Evolutionary conservation across 2,888 invertebrate species (phyloP), one percentile per base, ranked within the genome.

Genomic region (Antitype chi): DNA sequence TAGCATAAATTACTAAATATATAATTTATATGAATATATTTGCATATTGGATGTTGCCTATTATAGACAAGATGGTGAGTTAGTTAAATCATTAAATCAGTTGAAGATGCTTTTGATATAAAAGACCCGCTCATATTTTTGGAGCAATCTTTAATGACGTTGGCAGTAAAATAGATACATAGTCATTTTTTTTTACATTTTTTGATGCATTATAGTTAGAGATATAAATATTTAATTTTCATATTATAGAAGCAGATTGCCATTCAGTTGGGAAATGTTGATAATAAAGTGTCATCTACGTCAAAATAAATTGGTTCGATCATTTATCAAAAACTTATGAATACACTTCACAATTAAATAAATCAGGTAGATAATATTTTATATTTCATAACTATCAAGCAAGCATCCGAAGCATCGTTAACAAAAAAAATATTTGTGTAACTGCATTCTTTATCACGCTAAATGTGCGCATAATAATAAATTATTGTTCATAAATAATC

Each of bases 1-100:
- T 94, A 92, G 85, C 94, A 95, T 95, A 94, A 85, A 85, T 87
- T 81, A 85, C 87, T 76, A 84, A 76, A 85, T 84, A 79, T 84
- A 84, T 87, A 87, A 87, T 84, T 88, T 84, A 87, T 85, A 82
- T 76, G 80, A 77, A 76, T 76, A 80, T 81, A 88, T 87, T 88
- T 88, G 80, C 87, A 85, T 88, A 85, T 82, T 88, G 64, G 76
- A 84, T 81, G 77, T 79, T 81, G 70, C 52, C 76, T 85, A 68
- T 75, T 71, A 84, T 80, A 86, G 78, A 88, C 74, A 81, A 78
- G 66, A 71, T 64, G 77, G 73, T 78, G 76, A 85, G 80, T 81
- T 84, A 74, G 76, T 82, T 80, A 72, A 81, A 88, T 81, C 81
- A 70, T 84, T 84, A 80, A 76, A 70, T 77, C 77, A 73, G 82